These are phyloP conservation scores for Labia minor DNA, from an alignment of 2,888 invertebrate species.

Conservation along the genomic window DNA sequence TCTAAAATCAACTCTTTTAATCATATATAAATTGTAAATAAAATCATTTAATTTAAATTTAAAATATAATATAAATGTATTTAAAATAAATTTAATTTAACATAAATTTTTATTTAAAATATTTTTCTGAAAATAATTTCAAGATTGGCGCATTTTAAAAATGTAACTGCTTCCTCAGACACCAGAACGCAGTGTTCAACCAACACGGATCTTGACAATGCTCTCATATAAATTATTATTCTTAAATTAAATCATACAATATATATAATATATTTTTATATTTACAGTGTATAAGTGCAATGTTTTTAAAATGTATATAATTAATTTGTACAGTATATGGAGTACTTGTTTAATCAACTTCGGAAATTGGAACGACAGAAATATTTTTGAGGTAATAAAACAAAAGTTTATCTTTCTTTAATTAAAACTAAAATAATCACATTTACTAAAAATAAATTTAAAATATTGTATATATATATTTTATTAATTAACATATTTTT, in stretches of 20 bases:
- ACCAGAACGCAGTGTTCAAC: not conserved
- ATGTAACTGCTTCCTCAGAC: not conserved
- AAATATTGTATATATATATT: not conserved
- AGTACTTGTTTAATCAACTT: not conserved
- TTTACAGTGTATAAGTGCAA: not conserved
- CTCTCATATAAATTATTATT: slow-evolving; percentile 1
- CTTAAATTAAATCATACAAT: not conserved
- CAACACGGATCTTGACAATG: not conserved
- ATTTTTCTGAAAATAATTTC: too few species aligned
- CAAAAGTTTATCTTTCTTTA: not conserved
- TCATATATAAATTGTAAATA: too few species aligned
- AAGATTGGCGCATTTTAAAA: too few species aligned
- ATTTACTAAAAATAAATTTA: not conserved
- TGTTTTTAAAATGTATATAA: slow-evolving; percentile 13
- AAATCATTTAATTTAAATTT: too few species aligned
- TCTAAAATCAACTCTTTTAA: too few species aligned
- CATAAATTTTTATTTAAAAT: too few species aligned
- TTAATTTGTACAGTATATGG: not conserved
- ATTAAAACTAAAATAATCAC: not conserved
- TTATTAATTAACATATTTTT: not conserved
- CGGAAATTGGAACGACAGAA: not conserved
- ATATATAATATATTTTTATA: not conserved
- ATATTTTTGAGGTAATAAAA: slow-evolving; percentile 7
- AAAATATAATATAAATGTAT: too few species aligned
- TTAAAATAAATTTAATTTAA: too few species aligned